Evolutionary conservation across 2,113 vertebrate genomes (phyloP), one percentile per base, ranked within the genome.

Genomic region (Ailurus styani): DNA sequence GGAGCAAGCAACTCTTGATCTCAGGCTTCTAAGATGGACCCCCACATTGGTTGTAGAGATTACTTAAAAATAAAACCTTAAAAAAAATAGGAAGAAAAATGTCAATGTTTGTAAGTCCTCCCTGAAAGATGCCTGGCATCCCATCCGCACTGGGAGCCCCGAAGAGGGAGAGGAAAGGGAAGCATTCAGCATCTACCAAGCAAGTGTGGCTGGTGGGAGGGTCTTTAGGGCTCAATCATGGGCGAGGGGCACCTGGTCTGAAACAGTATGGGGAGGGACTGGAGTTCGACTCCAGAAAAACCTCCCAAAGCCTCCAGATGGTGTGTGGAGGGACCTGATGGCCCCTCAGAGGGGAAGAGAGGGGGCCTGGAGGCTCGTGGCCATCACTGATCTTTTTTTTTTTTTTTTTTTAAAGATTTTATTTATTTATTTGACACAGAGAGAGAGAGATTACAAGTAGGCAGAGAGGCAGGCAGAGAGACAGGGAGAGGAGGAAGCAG

Each of bases 141-240:
- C 47, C 42, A 40, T 78, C n/a, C 29, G 25, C 77, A 91, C 6
- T 50, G 25, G 54, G 29, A 87, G 52, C 47, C 54, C 47, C 18
- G 54, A 87, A 82, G 66, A 87, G 62, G 86, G 40, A 92, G 68
- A 89, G 34, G 95, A 89, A 92, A 95, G 86, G 90, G 60, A 83
- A 87, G 85, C 90, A 94, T 93, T 93, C 78, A 25, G 79, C 57
- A 34, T 82, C 77, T 25, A 50, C 10, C 60, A 77, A 72, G 86
- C 68, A 14, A 72, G 57, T 91, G 87, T 0, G 6, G 90, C n/a
- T 84, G 25, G 66, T 90, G 40, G 52, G 87, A 72, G 0, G 18
- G 66, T 68, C 23, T 85, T 73, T 42, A 21, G n/a, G 57, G 45
- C 68, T 95, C 23, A 78, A 5, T 37, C 60, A 62, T 21, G 47